These are phyloP conservation scores for Dunckerocampus dactyliophorus DNA, from an alignment of 2,113 vertebrate species.

Conservation along the genomic window DNA sequence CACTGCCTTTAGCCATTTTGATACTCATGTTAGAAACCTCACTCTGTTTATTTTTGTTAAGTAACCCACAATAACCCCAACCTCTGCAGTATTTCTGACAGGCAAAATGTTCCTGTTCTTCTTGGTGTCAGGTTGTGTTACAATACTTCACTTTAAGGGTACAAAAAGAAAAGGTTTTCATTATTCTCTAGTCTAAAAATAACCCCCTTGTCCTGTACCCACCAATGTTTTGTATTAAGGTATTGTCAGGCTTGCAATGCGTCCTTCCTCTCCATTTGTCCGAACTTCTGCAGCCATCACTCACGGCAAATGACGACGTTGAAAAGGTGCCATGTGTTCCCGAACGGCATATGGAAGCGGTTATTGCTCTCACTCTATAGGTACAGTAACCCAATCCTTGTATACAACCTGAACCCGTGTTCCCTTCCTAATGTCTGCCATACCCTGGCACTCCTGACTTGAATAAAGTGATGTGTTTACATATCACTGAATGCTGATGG, in stretches of 20 bases:
- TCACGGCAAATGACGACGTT: slow-evolving; percentile 55
- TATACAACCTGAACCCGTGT: slow-evolving; percentile 53
- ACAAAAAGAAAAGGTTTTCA: slow-evolving; percentile 15
- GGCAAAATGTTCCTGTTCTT: slow-evolving; percentile 10
- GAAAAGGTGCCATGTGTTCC: slow-evolving; percentile 39
- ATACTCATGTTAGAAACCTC: too few species aligned
- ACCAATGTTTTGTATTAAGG: slow-evolving; percentile 7
- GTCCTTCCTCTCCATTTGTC: slow-evolving; percentile 48
- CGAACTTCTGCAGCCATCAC: slow-evolving; percentile 49
- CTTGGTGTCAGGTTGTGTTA: slow-evolving; percentile 4
- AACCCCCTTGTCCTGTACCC: slow-evolving; percentile 3
- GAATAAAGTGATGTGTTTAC: slow-evolving; percentile 66
- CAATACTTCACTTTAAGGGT: not conserved
- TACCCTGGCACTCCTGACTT: slow-evolving; percentile 44
- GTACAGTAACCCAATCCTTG: slow-evolving; percentile 65
- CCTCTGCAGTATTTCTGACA: slow-evolving; percentile 16
- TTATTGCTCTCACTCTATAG: slow-evolving; percentile 53
- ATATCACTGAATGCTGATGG: slow-evolving; percentile 50
- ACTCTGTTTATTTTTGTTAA: slow-evolving; percentile 13
- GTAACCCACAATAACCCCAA: slow-evolving; percentile 3
- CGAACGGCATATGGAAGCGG: slow-evolving; percentile 60
- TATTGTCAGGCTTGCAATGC: slow-evolving; percentile 36
- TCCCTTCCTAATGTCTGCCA: slow-evolving; percentile 56
- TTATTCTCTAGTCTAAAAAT: slow-evolving; percentile 5
- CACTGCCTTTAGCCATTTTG: too few species aligned